Evolutionary conservation across 35 echinoderm and acorn worm species (phyloP).

Genomic region (Antedon bifida): DNA sequence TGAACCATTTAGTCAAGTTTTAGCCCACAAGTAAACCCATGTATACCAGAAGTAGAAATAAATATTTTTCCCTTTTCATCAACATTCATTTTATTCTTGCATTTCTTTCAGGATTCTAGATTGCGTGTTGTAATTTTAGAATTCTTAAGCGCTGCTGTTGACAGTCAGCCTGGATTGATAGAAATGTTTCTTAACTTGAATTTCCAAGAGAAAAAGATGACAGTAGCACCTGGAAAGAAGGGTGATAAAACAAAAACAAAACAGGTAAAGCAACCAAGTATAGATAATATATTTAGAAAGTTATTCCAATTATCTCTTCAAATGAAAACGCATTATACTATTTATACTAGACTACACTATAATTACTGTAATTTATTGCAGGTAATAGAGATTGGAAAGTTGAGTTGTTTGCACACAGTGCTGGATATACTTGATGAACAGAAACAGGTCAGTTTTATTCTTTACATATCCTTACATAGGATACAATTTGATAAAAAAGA

Average conservation of each 20-base stretch:
- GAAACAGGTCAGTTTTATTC: conserved; percentile 44
- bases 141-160: conserved; percentile 52
- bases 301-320: background rate
- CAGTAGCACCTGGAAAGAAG: background rate
- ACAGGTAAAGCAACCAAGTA: conserved; percentile 14
- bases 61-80: too few species aligned
- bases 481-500: background rate
- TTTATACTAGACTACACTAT: background rate
- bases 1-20: too few species aligned
- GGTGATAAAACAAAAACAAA: conserved; percentile 9
- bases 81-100: too few species aligned
- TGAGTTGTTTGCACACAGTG: conserved; percentile 63
- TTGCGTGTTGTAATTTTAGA: conserved; percentile 73
- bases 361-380: background rate
- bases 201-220: conserved; percentile 27
- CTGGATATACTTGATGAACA: conserved; percentile 62
- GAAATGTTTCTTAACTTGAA: conserved; percentile 74
- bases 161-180: conserved; percentile 76
- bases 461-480: background rate
- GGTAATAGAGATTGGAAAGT: conserved; percentile 56
- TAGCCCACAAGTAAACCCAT: too few species aligned
- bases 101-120: conserved; percentile 56
- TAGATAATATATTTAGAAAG: background rate
- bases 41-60: too few species aligned
- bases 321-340: background rate